Evolutionary conservation across 2,888 invertebrate genomes (phyloP).

Genomic region (Digitonthophagus gazella): DNA sequence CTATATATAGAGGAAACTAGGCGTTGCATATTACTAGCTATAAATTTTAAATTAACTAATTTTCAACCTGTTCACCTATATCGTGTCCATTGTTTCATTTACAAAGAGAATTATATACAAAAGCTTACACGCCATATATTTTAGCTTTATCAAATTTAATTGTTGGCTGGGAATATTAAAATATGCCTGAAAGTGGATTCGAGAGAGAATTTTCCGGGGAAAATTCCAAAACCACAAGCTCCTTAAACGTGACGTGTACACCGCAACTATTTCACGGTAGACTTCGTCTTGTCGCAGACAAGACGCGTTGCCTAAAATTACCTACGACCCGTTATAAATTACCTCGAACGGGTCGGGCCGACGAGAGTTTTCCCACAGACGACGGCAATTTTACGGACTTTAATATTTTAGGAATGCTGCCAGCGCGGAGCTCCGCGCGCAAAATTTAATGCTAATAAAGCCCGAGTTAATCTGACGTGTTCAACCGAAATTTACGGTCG

Average conservation of each 20-base stretch:
- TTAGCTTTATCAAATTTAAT: no score
- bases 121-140: no score
- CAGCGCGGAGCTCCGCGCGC: constrained; percentile 5
- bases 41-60: neutral
- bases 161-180: no score
- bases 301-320: neutral
- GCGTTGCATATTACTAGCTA: neutral
- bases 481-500: neutral
- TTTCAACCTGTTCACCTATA: neutral
- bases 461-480: constrained; percentile 10
- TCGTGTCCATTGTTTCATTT: no score
- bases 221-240: neutral
- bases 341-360: neutral
- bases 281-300: neutral
- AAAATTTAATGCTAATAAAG: constrained; percentile 15
- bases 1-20: neutral
- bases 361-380: neutral
- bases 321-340: neutral
- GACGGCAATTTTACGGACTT: constrained; percentile 14
- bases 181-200: neutral
- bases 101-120: no score
- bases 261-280: neutral
- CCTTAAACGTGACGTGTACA: neutral
- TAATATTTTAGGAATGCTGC: constrained; percentile 17
- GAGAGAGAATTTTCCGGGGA: neutral